Conservation (phyloP, 2,113 vertebrate genomes). For the Tetrao urogallus region DNA sequence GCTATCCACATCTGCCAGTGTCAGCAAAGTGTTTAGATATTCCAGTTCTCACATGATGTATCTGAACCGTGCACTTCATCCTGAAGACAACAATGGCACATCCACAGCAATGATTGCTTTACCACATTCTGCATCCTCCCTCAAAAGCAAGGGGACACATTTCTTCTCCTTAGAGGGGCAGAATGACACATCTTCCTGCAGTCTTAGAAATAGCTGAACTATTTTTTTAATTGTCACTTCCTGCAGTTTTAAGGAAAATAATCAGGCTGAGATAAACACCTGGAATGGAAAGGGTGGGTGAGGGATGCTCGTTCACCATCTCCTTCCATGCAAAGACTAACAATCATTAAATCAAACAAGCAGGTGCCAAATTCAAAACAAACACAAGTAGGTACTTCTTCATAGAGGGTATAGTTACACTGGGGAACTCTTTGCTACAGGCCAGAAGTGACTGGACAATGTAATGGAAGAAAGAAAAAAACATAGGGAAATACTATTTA, state of each 20-base stretch:
- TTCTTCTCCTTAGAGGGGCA: neutral
- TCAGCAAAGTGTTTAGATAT: neutral
- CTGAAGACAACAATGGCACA: neutral
- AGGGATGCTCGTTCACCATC: neutral
- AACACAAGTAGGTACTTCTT: slow-evolving; percentile 11
- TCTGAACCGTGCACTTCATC: neutral
- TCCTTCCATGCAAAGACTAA: neutral
- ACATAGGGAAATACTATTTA: slow-evolving; percentile 1
- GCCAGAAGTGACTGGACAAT: slow-evolving; percentile 38
- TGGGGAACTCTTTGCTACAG: neutral
- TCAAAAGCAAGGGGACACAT: neutral
- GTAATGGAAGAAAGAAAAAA: neutral
- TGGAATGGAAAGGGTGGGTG: neutral
- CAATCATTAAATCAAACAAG: slow-evolving; percentile 51
- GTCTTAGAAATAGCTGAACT: slow-evolving; percentile 44
- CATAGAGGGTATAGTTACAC: slow-evolving; percentile 27
- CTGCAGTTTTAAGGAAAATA: slow-evolving; percentile 32
- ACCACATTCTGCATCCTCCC: neutral
- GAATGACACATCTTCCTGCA: slow-evolving; percentile 19
- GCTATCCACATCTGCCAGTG: neutral
- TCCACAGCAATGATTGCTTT: neutral
- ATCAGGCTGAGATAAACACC: slow-evolving; percentile 7
- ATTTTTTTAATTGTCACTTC: slow-evolving; percentile 56
- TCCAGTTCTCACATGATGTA: neutral
- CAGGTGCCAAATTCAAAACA: slow-evolving; percentile 53